phyloP scores from a whole-genome alignment of 2,888 invertebrate species.

The Siphonodentalium dalli region DNA sequence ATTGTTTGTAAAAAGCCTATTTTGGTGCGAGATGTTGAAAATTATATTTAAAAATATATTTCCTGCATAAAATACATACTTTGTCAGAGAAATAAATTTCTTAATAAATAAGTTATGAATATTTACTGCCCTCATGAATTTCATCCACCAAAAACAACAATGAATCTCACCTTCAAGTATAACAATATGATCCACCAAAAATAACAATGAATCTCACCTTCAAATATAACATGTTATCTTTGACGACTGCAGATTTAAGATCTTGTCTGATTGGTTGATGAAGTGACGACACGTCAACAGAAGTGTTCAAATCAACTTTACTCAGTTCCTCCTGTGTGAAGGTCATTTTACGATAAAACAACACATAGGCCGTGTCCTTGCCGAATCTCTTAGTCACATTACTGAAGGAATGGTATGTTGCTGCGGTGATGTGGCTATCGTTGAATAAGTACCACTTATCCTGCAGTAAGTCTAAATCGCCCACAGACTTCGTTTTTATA shows the following conservation, averaged over 20 bases:
- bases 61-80: too few relatives aligned
- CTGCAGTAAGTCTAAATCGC: slow-evolving; percentile 59
- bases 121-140: too few relatives aligned
- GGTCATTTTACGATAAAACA: slow-evolving; percentile 72
- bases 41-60: too few relatives aligned
- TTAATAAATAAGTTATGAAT: too few relatives aligned
- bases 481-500: slow-evolving; percentile 32
- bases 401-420: slow-evolving; percentile 50
- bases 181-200: background rate
- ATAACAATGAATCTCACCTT: slow-evolving; percentile 35
- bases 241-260: slow-evolving; percentile 39
- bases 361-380: slow-evolving; percentile 82
- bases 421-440: slow-evolving; percentile 74
- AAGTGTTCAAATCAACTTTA: slow-evolving; percentile 22
- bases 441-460: slow-evolving; percentile 82
- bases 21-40: too few relatives aligned
- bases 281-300: slow-evolving; percentile 18
- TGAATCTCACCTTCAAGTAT: slow-evolving; percentile 42
- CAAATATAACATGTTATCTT: slow-evolving; percentile 45
- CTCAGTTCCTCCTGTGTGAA: slow-evolving; percentile 16
- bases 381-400: slow-evolving; percentile 65
- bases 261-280: slow-evolving; percentile 42
- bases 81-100: too few relatives aligned
- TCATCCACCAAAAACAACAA: background rate
- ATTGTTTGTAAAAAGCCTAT: too few relatives aligned